Percentiles rank a stretch among this genome's conserved stretches.
Evolutionary conservation across 2,113 vertebrate species (phyloP).

Genomic region (Gadus chalcogrammus): DNA sequence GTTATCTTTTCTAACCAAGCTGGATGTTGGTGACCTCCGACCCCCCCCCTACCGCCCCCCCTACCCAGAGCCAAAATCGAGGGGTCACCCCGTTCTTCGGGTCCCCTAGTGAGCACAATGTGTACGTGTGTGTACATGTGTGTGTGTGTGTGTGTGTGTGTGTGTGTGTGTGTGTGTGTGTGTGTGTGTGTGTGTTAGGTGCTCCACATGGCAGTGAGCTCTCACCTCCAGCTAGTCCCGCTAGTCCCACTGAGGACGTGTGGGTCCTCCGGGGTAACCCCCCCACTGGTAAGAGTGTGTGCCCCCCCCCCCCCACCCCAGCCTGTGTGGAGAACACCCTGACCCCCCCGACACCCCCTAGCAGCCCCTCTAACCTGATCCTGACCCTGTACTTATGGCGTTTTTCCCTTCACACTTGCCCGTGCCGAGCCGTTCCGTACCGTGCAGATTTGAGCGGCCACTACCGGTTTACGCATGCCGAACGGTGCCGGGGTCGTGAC

Average conservation of each 20-base stretch:
- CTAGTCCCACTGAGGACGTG: conserved; percentile 69
- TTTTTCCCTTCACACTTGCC: too few species aligned
- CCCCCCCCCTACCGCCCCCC: conserved; percentile 9
- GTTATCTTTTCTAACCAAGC: neutral
- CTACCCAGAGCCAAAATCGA: neutral
- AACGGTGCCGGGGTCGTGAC: too few species aligned
- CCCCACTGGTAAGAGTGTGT: conserved; percentile 73
- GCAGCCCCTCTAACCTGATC: too few species aligned
- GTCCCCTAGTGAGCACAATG: neutral
- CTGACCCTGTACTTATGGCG: too few species aligned
- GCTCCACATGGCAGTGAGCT: conserved; percentile 54
- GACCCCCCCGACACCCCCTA: conserved; percentile 7
- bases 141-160: too few species aligned
- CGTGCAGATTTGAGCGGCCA: too few species aligned
- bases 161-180: conserved; percentile 52
- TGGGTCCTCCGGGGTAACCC: conserved; percentile 75
- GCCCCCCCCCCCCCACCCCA: conserved; percentile 16
- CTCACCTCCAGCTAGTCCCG: conserved; percentile 61
- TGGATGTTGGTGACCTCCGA: neutral
- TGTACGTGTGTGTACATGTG: conserved; percentile 32
- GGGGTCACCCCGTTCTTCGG: neutral
- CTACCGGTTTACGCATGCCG: too few species aligned
- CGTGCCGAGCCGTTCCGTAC: too few species aligned
- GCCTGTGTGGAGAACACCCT: neutral
- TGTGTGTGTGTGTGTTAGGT: conserved; percentile 69